Percentiles rank a stretch among this genome's conserved stretches.
Evolutionary conservation across 1,140 invertebrate genomes (phyloP).

Genomic region (Drosophila lacertosa): DNA sequence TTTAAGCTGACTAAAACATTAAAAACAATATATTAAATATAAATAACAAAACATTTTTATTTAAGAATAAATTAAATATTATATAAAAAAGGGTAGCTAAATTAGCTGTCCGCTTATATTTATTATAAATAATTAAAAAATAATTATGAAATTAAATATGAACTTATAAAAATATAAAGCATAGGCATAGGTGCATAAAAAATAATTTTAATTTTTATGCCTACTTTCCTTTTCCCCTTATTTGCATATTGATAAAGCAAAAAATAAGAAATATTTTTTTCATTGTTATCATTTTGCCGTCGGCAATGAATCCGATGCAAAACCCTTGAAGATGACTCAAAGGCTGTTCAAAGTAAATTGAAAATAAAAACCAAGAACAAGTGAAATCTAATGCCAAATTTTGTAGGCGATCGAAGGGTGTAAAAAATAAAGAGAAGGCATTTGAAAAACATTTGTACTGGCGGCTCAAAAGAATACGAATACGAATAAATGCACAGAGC

Average conservation of each 20-base stretch:
- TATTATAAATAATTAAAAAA: too few relatives aligned
- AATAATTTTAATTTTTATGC: too few relatives aligned
- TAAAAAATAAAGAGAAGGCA: conserved; percentile 30
- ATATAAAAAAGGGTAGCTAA: too few relatives aligned
- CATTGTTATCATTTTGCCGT: conserved; percentile 32
- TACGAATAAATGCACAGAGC: conserved; percentile 44
- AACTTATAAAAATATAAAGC: neutral
- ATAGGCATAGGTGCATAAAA: too few relatives aligned
- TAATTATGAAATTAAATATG: too few relatives aligned
- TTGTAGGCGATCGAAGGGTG: conserved; percentile 47
- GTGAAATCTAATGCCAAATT: conserved; percentile 74
- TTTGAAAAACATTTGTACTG: conserved; percentile 66
- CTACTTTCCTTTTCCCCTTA: too few relatives aligned
- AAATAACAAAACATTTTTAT: too few relatives aligned
- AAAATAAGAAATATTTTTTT: too few relatives aligned
- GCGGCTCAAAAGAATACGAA: conserved; percentile 16
- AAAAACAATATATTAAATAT: too few relatives aligned
- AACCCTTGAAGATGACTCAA: conserved; percentile 16
- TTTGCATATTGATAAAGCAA: conserved; percentile 12
- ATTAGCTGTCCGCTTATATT: too few relatives aligned
- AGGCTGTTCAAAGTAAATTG: conserved; percentile 44
- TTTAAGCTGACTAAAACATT: too few relatives aligned
- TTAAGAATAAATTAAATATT: too few relatives aligned
- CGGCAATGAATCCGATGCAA: conserved; percentile 36
- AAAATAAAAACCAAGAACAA: conserved; percentile 40